Percentiles rank a stretch among this genome's conserved stretches.
Evolutionary conservation across 2,113 vertebrate species (phyloP).

Genomic region (Mohoua ochrocephala): DNA sequence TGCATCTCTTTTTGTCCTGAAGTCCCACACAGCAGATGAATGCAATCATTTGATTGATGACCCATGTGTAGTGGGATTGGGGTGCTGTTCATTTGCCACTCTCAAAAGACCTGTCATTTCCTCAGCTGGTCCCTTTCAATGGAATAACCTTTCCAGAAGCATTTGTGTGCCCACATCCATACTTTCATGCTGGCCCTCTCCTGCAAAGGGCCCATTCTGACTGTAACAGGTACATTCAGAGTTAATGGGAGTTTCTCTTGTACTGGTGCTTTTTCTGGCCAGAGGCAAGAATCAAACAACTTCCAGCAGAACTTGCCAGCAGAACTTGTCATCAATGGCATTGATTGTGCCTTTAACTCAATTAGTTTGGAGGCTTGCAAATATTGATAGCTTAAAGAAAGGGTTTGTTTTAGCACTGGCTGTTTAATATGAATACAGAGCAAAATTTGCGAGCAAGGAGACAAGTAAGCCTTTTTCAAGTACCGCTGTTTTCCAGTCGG

Average conservation of each 20-base stretch:
- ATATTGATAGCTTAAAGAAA: not conserved
- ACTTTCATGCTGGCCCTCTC: not conserved
- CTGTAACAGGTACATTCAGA: not conserved
- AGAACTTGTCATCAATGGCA: not conserved
- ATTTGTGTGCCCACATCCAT: not conserved
- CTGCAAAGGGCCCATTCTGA: not conserved
- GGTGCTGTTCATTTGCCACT: not conserved
- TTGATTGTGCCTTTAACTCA: constrained; percentile 19
- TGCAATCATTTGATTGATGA: not conserved
- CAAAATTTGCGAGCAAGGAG: not conserved
- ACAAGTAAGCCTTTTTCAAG: not conserved
- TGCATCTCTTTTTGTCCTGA: not conserved
- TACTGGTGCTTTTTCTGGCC: not conserved
- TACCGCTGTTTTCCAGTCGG: not conserved
- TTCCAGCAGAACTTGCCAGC: not conserved
- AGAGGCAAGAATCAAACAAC: not conserved
- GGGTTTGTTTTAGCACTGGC: not conserved
- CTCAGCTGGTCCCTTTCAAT: not conserved
- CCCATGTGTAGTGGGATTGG: not conserved
- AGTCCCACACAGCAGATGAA: not conserved
- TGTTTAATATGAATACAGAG: not conserved
- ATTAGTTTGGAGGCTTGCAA: not conserved
- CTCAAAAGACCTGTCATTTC: not conserved
- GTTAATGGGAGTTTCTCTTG: not conserved
- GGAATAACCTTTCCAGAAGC: not conserved